These are phyloP conservation scores for Pagrus major DNA, from an alignment of 2,113 vertebrate species.

Conservation along the genomic window DNA sequence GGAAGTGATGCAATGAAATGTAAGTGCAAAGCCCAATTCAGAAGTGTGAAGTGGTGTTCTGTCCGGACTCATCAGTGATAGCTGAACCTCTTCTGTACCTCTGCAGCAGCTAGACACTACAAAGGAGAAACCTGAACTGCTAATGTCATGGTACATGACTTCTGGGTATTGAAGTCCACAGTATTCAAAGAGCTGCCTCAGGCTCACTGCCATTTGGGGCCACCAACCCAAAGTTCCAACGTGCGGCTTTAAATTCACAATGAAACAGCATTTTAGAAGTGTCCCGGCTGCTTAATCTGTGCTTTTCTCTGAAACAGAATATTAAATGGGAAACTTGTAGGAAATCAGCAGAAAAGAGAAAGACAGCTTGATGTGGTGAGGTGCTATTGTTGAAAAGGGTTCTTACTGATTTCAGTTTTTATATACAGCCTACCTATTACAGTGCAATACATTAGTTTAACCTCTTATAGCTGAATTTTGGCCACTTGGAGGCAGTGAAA, in stretches of 20 bases:
- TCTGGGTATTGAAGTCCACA: slow-evolving; percentile 24
- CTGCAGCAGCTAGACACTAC: slow-evolving; percentile 8
- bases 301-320: neutral
- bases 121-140: slow-evolving; percentile 10
- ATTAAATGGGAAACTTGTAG: neutral
- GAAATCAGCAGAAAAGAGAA: neutral
- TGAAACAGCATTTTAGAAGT: neutral
- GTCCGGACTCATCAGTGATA: neutral
- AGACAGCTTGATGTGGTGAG: neutral
- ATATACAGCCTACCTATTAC: neutral
- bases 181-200: neutral
- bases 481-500: neutral
- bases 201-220: neutral
- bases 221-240: neutral
- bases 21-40: slow-evolving; percentile 18
- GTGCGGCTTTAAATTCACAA: neutral
- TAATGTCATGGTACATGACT: slow-evolving; percentile 15
- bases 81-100: slow-evolving; percentile 23
- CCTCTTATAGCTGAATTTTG: neutral
- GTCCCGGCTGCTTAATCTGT: neutral
- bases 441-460: neutral
- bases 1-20: slow-evolving; percentile 61
- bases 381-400: neutral
- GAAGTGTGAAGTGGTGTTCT: slow-evolving; percentile 11
- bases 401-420: neutral